Base-by-base conservation (phyloP, 1,140 invertebrate species). In the Drosophila repleta region DNA sequence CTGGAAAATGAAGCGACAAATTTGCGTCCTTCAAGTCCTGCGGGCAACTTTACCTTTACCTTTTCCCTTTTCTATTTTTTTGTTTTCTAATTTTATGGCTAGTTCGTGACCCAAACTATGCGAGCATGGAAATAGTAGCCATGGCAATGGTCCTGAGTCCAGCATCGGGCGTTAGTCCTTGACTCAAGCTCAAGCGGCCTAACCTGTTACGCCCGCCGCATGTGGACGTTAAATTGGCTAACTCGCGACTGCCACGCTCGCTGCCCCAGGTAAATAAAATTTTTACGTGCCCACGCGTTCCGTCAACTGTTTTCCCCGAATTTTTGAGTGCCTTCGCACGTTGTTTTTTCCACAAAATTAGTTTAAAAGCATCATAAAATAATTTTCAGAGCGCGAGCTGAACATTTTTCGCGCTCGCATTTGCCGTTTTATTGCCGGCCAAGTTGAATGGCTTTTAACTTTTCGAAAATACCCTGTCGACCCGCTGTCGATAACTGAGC, bases 321-420 rank as follows among this genome's bases (percentile, higher is more conserved):
- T 35, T 58, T 57, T 43, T 24, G 63, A 79, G 72, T 83, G 57
- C 70, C 64, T 72, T 83, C 56, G 62, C 75, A 76, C 75, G 71
- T 66, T 87, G 83, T 76, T 55, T 49, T 85, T 84, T 79, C 83
- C 79, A 78, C 74, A 88, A 87, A 87, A 87, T 87, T 87, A 87
- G 79, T 88, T 87, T 87, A 88, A 87, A 87, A 87, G 83, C 83
- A 83, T 88, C 83, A 88, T 87, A 87, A 87, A 87, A 87, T 88
- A 73, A 87, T 87, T 83, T 88, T 83, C 76, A 11, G 72, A 82
- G 71, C 45, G 61, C 70, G 53, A 75, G 61, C 45, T 58, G 51
- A 73, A 80, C 75, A 65, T 75, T 82, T 85, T 76, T 62, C 58
- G 64, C 66, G 55, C 56, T 66, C 56, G 32, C 69, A 72, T 72